A percentile compares a stretch with the other conserved stretches of the same genome.
Evolutionary conservation across 2,888 invertebrate species (phyloP).

Genomic region (Dinocampus coccinellae): DNA sequence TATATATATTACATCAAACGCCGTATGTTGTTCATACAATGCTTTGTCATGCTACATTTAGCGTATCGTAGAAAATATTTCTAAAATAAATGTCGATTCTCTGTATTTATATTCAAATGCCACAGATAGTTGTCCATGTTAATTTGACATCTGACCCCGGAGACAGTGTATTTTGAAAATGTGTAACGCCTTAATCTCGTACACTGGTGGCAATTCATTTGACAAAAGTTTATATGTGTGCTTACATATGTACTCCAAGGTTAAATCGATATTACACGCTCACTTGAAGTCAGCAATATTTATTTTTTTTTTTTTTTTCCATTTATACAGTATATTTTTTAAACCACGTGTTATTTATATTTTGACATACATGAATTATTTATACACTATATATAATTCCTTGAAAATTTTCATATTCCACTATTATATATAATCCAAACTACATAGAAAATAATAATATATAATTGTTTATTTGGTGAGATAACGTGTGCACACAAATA

Average conservation of each 20-base stretch:
- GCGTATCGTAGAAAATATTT: constrained; percentile 23
- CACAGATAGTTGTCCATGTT: constrained; percentile 21
- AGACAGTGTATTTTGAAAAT: constrained; percentile 47
- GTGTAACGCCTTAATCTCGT: constrained; percentile 40
- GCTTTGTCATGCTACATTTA: neutral
- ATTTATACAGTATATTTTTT: too few species aligned
- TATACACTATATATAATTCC: too few species aligned
- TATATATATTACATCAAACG: too few species aligned
- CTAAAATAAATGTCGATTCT: constrained; percentile 32
- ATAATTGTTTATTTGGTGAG: too few species aligned
- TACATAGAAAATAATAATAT: too few species aligned
- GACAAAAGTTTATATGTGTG: neutral
- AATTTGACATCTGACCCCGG: constrained; percentile 60
- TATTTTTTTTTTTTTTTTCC: neutral
- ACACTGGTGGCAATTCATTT: neutral
- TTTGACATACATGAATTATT: too few species aligned
- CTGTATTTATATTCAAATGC: constrained; percentile 35
- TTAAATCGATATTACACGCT: constrained; percentile 46
- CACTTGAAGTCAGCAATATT: constrained; percentile 20
- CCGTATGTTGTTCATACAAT: too few species aligned
- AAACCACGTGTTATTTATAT: too few species aligned
- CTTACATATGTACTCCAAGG: constrained; percentile 17
- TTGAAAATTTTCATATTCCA: too few species aligned
- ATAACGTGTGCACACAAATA: too few species aligned
- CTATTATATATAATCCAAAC: too few species aligned